A percentile compares a stretch with the other conserved stretches of the same genome.
Conservation (phyloP, 2,113 vertebrate species). For the Odontophorus gujanensis region DNA sequence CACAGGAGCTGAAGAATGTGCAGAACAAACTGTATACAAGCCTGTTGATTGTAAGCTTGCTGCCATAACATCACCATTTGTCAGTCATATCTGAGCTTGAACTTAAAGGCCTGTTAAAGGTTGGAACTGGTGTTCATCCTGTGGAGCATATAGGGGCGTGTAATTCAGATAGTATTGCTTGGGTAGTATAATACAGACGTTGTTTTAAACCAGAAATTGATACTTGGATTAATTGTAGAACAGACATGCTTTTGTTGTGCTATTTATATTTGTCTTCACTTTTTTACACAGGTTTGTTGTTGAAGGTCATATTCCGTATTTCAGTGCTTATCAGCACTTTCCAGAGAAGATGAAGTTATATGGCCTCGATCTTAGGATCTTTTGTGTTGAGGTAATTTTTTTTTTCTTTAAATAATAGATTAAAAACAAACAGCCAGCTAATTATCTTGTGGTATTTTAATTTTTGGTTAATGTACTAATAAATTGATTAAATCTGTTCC, state of each 20-base stretch:
- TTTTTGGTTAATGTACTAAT: background rate
- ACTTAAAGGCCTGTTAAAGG: background rate
- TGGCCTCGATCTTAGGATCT: constrained; percentile 80
- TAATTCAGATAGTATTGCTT: background rate
- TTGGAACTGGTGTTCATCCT: background rate
- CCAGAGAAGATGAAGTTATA: constrained; percentile 80
- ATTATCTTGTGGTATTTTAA: background rate
- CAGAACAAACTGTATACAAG: background rate
- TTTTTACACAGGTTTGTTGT: constrained; percentile 75
- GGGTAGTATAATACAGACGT: background rate
- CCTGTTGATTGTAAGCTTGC: background rate
- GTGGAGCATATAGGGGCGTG: background rate
- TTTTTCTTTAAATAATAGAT: background rate
- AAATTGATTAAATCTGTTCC: background rate
- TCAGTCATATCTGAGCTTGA: background rate
- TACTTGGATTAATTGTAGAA: background rate
- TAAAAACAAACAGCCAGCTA: background rate
- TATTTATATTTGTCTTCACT: constrained; percentile 19
- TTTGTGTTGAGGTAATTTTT: constrained; percentile 75
- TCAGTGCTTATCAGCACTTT: constrained; percentile 79
- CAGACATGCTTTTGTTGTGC: background rate
- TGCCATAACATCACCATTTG: background rate
- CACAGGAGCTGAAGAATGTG: background rate
- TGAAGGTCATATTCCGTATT: constrained; percentile 80
- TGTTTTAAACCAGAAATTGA: background rate